These are phyloP conservation scores for Cardiocondyla obscurior DNA, from an alignment of 1,140 invertebrate species.

Conservation along the genomic window DNA sequence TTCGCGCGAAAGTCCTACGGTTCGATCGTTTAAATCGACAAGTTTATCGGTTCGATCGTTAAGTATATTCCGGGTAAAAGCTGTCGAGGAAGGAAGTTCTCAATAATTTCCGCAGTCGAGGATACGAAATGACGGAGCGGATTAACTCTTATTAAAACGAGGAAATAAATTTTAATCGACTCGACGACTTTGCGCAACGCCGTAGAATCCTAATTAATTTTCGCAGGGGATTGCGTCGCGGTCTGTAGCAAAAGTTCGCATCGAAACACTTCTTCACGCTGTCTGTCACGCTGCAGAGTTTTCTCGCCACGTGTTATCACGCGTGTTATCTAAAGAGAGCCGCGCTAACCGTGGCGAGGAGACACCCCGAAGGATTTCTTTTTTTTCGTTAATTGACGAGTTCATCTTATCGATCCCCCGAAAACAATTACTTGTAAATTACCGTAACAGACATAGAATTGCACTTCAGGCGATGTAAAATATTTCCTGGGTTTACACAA, in stretches of 20 bases:
- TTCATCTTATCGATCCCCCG: background rate
- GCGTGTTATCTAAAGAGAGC: slow-evolving; percentile 20
- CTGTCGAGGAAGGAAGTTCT: background rate
- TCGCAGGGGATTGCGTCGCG: background rate
- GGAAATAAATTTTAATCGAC: no score
- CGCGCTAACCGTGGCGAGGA: background rate
- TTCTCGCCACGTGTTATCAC: slow-evolving; percentile 21
- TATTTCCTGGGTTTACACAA: no score
- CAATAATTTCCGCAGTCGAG: background rate
- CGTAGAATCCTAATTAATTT: slow-evolving; percentile 19
- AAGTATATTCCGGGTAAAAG: background rate
- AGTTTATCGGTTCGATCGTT: background rate
- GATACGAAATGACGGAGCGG: no score
- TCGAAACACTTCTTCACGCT: slow-evolving; percentile 24
- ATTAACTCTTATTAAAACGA: no score
- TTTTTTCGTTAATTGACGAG: slow-evolving; percentile 11
- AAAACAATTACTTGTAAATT: no score
- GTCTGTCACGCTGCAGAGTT: slow-evolving; percentile 27
- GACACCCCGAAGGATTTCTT: background rate
- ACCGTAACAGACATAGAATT: no score
- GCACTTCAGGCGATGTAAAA: no score
- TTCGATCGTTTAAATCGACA: background rate
- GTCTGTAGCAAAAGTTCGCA: background rate
- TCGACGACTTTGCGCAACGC: background rate
- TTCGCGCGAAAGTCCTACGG: background rate